Conservation (phyloP, 1,140 invertebrate species). For the Polypedilum pembai region DNA sequence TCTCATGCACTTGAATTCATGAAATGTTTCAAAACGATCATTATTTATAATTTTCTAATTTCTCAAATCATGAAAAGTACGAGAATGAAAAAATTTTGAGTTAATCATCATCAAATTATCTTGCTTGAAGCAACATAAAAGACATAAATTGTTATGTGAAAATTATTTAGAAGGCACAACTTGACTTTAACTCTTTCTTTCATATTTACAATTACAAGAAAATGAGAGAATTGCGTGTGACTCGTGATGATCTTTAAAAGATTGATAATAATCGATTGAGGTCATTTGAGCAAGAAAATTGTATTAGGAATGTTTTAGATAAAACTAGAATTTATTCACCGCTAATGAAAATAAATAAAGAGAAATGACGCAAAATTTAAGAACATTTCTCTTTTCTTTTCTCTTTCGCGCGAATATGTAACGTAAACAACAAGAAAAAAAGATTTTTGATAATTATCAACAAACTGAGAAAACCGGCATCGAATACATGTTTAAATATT, state of each 20-base stretch:
- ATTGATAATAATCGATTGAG: no score
- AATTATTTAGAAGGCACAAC: background rate
- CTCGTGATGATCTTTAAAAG: no score
- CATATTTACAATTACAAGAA: no score
- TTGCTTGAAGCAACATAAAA: background rate
- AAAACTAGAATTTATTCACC: background rate
- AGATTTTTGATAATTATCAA: background rate
- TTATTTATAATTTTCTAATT: no score
- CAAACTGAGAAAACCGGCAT: background rate
- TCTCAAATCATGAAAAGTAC: no score
- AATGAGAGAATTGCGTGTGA: no score
- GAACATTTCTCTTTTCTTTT: no score
- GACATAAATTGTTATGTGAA: slow-evolving; percentile 11
- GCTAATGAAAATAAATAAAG: background rate
- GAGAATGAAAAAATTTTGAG: background rate
- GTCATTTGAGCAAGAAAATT: background rate
- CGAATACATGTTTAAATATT: background rate
- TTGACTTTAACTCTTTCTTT: no score
- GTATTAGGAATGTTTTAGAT: background rate
- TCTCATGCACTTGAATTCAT: no score
- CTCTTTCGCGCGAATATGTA: background rate
- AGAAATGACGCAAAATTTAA: background rate
- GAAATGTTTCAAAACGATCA: no score
- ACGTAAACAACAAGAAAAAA: background rate
- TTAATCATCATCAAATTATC: slow-evolving; percentile 7